phyloP scores from a whole-genome alignment of 2,797 vertebrate genomes.

The Poeciliopsis turneri region DNA sequence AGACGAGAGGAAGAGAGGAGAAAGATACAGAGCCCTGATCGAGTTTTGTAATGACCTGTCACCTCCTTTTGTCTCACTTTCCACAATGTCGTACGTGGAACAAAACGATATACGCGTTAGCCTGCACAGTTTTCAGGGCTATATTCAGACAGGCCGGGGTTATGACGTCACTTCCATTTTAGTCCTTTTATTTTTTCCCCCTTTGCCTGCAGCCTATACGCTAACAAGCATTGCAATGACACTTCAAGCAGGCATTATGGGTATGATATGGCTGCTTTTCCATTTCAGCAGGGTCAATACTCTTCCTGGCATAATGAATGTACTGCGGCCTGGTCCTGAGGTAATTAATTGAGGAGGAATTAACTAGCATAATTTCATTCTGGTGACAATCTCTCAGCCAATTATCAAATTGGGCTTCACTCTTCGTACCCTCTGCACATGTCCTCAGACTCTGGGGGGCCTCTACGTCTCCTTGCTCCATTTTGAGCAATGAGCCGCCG shows the following conservation, averaged over 20 bases:
- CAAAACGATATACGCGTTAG: constrained; percentile 10
- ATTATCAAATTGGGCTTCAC: constrained; percentile 76
- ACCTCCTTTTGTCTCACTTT: constrained; percentile 55
- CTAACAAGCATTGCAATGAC: constrained; percentile 17
- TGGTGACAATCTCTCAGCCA: constrained; percentile 79
- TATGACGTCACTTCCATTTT: constrained; percentile 23
- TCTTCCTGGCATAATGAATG: constrained; percentile 73
- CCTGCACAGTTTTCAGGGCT: constrained; percentile 10
- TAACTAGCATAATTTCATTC: constrained; percentile 84
- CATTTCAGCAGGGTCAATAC: constrained; percentile 51
- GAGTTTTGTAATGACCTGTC: constrained; percentile 65
- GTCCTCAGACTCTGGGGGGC: constrained; percentile 24
- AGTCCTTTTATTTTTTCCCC: not conserved
- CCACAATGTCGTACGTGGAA: constrained; percentile 31
- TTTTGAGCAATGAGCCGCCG: constrained; percentile 50
- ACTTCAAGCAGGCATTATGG: constrained; percentile 21
- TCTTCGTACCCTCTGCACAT: constrained; percentile 31
- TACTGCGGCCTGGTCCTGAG: constrained; percentile 71
- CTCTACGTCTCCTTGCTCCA: constrained; percentile 32
- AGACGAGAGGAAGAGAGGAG: constrained; percentile 11
- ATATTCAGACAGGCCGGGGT: constrained; percentile 4
- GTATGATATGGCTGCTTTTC: constrained; percentile 38
- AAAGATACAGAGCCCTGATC: constrained; percentile 38
- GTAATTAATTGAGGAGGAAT: constrained; percentile 84
- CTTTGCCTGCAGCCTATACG: constrained; percentile 3